phyloP scores from a whole-genome alignment of 2,797 vertebrate species.

The Tinamus major region DNA sequence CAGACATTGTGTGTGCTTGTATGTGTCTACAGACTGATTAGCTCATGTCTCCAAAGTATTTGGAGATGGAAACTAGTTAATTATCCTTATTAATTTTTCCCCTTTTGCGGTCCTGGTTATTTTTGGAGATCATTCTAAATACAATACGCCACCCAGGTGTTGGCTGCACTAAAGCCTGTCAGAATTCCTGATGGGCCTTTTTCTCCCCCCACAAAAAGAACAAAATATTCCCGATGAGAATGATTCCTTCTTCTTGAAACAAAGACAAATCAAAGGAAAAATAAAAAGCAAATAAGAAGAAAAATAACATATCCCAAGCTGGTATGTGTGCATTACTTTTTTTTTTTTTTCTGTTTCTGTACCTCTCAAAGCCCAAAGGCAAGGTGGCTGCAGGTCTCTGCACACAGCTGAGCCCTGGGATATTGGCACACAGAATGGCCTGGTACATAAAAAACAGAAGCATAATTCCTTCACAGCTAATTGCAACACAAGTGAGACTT shows the following conservation, averaged over 20 bases:
- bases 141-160: conserved; percentile 63
- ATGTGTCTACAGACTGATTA: conserved; percentile 51
- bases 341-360: neutral
- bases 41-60: conserved; percentile 55
- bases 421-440: neutral
- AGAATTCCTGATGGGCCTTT: conserved; percentile 27
- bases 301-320: neutral
- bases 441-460: neutral
- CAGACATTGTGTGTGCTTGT: conserved; percentile 23
- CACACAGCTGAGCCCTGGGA: fast-evolving
- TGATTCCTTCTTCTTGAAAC: neutral
- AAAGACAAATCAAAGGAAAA: neutral
- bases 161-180: conserved; percentile 6
- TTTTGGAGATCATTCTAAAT: conserved; percentile 62
- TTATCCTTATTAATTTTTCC: conserved; percentile 60
- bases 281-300: neutral
- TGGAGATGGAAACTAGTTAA: conserved; percentile 60
- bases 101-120: conserved; percentile 44
- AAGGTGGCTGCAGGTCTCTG: neutral
- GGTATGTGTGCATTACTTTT: neutral
- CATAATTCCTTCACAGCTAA: neutral
- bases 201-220: neutral
- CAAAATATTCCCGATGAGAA: neutral
- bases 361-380: neutral
- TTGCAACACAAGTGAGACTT: neutral